A percentile compares a stretch with the other conserved stretches of the same genome.
Evolutionary conservation across 1,140 invertebrate species (phyloP).

Genomic region (Drosophila pseudoobscura): DNA sequence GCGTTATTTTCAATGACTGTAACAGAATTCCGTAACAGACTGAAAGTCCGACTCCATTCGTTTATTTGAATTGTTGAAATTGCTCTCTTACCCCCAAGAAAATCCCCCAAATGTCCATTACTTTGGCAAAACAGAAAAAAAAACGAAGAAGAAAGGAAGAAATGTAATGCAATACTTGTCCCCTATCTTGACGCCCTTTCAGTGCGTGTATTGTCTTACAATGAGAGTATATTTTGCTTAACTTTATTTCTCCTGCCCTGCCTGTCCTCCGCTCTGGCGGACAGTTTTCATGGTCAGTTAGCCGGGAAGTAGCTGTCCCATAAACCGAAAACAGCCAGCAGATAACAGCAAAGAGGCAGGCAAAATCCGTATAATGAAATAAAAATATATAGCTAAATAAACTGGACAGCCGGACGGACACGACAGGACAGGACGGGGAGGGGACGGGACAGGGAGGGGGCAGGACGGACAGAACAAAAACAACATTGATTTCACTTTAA

Average conservation of each 20-base stretch:
- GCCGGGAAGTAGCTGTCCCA: constrained; percentile 35
- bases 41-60: too few species aligned
- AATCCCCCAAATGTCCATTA: background rate
- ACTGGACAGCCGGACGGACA: constrained; percentile 20
- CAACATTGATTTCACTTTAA: constrained; percentile 81
- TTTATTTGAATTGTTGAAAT: too few species aligned
- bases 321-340: constrained; percentile 71
- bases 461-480: constrained; percentile 34
- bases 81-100: too few species aligned
- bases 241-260: constrained; percentile 32
- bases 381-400: constrained; percentile 78
- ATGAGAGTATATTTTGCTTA: constrained; percentile 42
- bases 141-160: too few species aligned
- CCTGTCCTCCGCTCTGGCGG: background rate
- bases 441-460: too few species aligned
- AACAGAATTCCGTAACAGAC: too few species aligned
- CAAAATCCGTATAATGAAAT: constrained; percentile 77
- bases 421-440: too few species aligned
- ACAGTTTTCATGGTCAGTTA: constrained; percentile 75
- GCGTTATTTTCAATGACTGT: too few species aligned
- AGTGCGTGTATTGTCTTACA: constrained; percentile 22
- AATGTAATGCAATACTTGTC: constrained; percentile 40
- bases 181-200: constrained; percentile 46
- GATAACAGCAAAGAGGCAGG: constrained; percentile 77
- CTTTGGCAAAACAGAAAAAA: too few species aligned